Percentiles rank a stretch among this genome's conserved stretches.
Evolutionary conservation across 2,113 vertebrate genomes (phyloP).

Genomic region (human): DNA sequence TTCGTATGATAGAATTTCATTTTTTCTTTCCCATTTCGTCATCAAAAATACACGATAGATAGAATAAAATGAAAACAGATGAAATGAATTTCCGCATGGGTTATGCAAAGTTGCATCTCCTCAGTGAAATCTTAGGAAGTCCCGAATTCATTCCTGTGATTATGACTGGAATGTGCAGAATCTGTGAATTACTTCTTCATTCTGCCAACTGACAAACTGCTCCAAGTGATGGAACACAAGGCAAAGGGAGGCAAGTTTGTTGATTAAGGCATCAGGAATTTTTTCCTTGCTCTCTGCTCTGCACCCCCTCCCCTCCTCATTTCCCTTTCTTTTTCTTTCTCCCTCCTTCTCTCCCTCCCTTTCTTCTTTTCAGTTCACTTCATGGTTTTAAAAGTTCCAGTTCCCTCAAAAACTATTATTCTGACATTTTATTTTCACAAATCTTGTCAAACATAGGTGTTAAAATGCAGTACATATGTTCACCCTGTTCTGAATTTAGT

Average conservation of each 20-base stretch:
- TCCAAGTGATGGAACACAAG: constrained; percentile 39
- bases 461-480: constrained; percentile 73
- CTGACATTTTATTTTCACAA: constrained; percentile 66
- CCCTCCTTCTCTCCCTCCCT: background rate
- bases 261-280: constrained; percentile 53
- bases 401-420: constrained; percentile 63
- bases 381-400: constrained; percentile 62
- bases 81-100: constrained; percentile 80
- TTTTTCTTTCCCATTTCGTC: constrained; percentile 83
- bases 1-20: constrained; percentile 79
- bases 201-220: constrained; percentile 68
- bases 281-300: background rate
- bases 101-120: constrained; percentile 83
- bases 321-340: background rate
- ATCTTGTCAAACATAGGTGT: constrained; percentile 68
- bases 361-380: background rate
- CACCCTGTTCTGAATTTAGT: constrained; percentile 67
- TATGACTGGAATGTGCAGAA: constrained; percentile 75
- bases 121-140: constrained; percentile 79
- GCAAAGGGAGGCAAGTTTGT: constrained; percentile 32
- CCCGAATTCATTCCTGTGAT: constrained; percentile 73
- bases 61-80: constrained; percentile 83
- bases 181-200: constrained; percentile 77
- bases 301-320: background rate
- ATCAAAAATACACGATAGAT: constrained; percentile 83